Base-by-base conservation (phyloP, 2,797 vertebrate genomes). In the Parambassis ranga region DNA sequence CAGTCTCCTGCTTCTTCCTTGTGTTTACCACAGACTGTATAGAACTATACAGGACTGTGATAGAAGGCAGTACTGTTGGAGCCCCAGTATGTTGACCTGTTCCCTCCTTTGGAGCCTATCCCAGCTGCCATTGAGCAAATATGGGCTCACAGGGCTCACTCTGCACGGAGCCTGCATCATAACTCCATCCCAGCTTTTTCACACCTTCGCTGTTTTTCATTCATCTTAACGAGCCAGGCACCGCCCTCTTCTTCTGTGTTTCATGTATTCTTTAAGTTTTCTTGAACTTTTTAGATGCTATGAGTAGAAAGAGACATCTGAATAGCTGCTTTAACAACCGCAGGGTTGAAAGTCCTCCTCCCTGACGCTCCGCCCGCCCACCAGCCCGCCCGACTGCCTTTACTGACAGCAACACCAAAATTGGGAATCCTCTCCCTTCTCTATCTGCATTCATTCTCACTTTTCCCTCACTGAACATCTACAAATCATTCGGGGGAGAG, bases 361-460 rank as follows among this genome's bases (percentile, higher is more conserved):
- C 36, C 44, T 39, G 7, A 44, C 27, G 10, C 43, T 27, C 15
- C n/a, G 15, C 22, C 38, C 3, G 32, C 58, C 42, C n/a, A n/a
- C n/a, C n/a, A n/a, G n/a, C n/a, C 15, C n/a, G 15, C 22, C 38
- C 3, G 32, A 58, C 42, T 22, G 31, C 32, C 72, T 58, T 57
- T 65, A 41, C 41, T 11, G 35, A 57, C 51, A 42, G 43, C 30
- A 70, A 71, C 82, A 74, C 56, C 37, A 60, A 75, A 81, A 65
- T 60, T 71, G 79, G 87, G 82, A 85, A 85, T 84, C 86, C 84
- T 85, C 82, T 80, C 66, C 51, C 36, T 77, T 79, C 62, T 53
- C 42, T 36, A n/a, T n/a, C 37, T 1, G 30, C 57, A 70, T 70
- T 82, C 61, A 70, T 64, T 70, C 73, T 79, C 33, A 51, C 68